Evolutionary conservation across 2,797 vertebrate genomes (phyloP).

Genomic region (Xenopus petersii): DNA sequence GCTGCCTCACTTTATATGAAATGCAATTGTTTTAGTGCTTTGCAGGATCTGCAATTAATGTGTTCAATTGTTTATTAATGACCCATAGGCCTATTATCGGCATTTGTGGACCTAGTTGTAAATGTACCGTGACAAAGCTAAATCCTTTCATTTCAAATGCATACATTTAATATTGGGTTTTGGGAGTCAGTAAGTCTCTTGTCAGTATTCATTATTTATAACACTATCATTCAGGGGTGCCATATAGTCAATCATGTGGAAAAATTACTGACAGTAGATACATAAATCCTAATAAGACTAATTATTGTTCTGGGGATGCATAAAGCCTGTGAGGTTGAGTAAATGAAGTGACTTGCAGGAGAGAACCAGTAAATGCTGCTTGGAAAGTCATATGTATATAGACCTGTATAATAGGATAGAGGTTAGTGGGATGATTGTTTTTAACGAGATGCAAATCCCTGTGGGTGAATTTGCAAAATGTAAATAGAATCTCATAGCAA

Average conservation of each 20-base stretch:
- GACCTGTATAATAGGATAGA: background rate
- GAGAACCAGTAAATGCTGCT: background rate
- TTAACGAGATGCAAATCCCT: background rate
- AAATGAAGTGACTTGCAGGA: conserved; percentile 19
- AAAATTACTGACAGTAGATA: conserved; percentile 1
- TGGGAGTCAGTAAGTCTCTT: conserved; percentile 22
- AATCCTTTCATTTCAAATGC: too few relatives aligned
- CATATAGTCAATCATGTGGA: conserved; percentile 21
- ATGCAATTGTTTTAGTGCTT: too few relatives aligned
- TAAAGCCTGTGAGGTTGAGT: conserved; percentile 1
- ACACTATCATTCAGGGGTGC: too few relatives aligned
- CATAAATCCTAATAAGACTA: conserved; percentile 24
- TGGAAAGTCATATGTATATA: background rate
- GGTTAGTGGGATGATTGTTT: background rate
- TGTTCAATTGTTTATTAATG: too few relatives aligned
- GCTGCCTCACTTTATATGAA: too few relatives aligned
- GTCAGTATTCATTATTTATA: conserved; percentile 31
- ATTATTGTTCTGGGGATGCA: conserved; percentile 32
- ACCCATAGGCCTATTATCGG: too few relatives aligned
- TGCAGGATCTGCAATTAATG: too few relatives aligned
- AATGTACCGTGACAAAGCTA: too few relatives aligned
- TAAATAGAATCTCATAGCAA: too few relatives aligned
- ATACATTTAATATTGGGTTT: conserved; percentile 7
- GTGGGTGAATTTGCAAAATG: background rate
- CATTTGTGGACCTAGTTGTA: too few relatives aligned